A percentile compares a stretch with the other conserved stretches of the same genome.
phyloP scores from a whole-genome alignment of 2,113 vertebrate genomes.

The Xiphias gladius region DNA sequence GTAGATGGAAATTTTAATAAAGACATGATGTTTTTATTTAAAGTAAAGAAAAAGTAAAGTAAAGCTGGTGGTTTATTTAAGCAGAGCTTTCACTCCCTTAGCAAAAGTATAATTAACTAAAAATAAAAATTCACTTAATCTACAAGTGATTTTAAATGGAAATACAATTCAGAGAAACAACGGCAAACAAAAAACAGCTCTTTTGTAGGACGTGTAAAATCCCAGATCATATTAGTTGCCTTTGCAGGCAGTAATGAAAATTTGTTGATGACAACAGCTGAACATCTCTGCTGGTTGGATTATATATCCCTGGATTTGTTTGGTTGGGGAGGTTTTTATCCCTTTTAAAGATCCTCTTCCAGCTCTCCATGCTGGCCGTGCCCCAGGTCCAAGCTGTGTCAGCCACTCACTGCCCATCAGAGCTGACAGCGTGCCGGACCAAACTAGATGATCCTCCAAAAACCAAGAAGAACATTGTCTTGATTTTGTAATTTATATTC shows the following conservation, averaged over 20 bases:
- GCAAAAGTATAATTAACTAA: not conserved
- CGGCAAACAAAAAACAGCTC: slow-evolving; percentile 1
- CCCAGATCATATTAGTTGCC: slow-evolving; percentile 18
- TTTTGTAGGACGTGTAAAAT: slow-evolving; percentile 22
- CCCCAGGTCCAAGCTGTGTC: slow-evolving; percentile 63
- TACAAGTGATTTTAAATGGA: not conserved
- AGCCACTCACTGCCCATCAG: slow-evolving; percentile 64
- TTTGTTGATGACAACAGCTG: slow-evolving; percentile 68
- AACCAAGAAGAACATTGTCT: slow-evolving; percentile 29
- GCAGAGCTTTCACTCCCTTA: not conserved
- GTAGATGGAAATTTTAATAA: not conserved
- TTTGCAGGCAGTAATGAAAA: slow-evolving; percentile 47
- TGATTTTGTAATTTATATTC: slow-evolving; percentile 22
- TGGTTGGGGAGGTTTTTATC: slow-evolving; percentile 69
- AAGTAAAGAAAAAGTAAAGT: not conserved
- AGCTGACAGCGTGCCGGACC: slow-evolving; percentile 49
- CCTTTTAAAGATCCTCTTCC: slow-evolving; percentile 75
- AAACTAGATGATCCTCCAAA: slow-evolving; percentile 56
- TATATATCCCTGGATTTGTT: slow-evolving; percentile 77
- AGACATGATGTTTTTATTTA: not conserved
- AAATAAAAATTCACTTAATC: not conserved
- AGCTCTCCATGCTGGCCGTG: slow-evolving; percentile 62
- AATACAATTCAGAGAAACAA: not conserved
- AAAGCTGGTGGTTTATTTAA: not conserved
- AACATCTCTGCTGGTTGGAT: slow-evolving; percentile 67